Conservation (phyloP, 2,797 vertebrate species). For the Macropus fuliginosus region DNA sequence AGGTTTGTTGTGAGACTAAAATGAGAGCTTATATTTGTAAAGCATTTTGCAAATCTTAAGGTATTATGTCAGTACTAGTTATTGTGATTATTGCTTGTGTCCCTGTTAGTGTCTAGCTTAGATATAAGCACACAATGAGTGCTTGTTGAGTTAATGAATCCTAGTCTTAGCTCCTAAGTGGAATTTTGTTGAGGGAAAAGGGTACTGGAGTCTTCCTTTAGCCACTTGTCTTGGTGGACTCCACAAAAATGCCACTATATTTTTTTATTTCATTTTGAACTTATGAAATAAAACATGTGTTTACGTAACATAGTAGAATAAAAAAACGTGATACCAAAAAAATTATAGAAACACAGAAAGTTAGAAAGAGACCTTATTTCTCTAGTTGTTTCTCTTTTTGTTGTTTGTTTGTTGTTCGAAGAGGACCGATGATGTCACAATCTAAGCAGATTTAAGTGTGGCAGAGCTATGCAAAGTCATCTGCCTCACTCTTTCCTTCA, state of each 20-base stretch:
- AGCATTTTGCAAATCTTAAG: too few species aligned
- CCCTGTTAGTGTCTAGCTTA: not conserved
- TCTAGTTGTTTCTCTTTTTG: not conserved
- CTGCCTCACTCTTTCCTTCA: too few species aligned
- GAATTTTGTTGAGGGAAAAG: not conserved
- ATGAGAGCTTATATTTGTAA: not conserved
- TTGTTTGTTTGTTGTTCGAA: too few species aligned
- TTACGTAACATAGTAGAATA: not conserved
- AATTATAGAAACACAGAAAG: not conserved
- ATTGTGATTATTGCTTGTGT: not conserved
- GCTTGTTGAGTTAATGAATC: not conserved
- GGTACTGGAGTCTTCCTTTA: too few species aligned
- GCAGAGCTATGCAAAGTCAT: too few species aligned
- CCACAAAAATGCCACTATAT: not conserved
- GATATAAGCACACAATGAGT: not conserved
- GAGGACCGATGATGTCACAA: too few species aligned
- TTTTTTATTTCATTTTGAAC: not conserved
- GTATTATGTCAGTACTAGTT: not conserved
- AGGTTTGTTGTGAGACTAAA: not conserved
- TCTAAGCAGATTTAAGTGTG: too few species aligned
- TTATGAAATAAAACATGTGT: too few species aligned
- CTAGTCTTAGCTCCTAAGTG: not conserved
- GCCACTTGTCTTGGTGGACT: not conserved
- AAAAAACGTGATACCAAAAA: not conserved
- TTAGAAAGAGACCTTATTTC: not conserved